Conservation (phyloP, 2,888 invertebrate genomes). For the Drosophila formosana region DNA sequence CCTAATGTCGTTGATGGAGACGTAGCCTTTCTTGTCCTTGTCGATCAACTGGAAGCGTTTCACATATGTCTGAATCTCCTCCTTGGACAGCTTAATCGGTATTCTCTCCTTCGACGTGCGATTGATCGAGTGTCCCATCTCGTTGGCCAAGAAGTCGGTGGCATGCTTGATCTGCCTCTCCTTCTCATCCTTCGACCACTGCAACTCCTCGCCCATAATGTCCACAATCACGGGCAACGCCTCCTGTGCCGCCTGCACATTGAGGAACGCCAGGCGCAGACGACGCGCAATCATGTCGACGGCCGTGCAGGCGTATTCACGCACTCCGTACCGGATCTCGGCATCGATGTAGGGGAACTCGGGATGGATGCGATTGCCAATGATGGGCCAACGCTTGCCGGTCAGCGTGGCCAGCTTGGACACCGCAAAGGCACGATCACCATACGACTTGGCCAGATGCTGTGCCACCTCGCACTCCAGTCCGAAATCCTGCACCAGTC, state of each 20-base stretch:
- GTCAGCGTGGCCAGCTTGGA: conserved; percentile 98
- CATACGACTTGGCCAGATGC: conserved; percentile 97
- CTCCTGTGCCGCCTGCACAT: conserved; percentile 98
- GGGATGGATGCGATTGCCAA: conserved; percentile 97
- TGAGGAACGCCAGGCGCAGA: conserved; percentile 97
- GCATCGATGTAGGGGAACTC: conserved; percentile 99
- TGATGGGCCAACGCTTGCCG: conserved; percentile 99
- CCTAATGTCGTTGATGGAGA: conserved; percentile 98
- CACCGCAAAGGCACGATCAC: conserved; percentile 98
- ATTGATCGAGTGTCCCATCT: conserved; percentile 99
- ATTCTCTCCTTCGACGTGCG: conserved; percentile 93
- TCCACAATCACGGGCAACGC: conserved; percentile 95
- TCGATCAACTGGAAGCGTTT: conserved; percentile 98
- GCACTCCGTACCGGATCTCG: conserved; percentile 95
- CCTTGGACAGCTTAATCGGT: conserved; percentile 96
- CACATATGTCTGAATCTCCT: conserved; percentile 97
- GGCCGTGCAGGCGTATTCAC: conserved; percentile 98
- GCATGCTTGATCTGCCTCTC: conserved; percentile 93
- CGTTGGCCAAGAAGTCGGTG: conserved; percentile 93
- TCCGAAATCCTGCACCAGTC: conserved; percentile 99
- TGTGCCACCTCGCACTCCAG: conserved; percentile 98
- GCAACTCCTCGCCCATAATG: conserved; percentile 98
- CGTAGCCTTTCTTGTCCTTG: conserved; percentile 98
- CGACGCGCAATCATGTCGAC: conserved; percentile 98
- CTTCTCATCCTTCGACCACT: conserved; percentile 93